A percentile compares a stretch with the other conserved stretches of the same genome.
Evolutionary conservation across 2,888 invertebrate genomes (phyloP).

Genomic region (Cheilosia vulpina): DNA sequence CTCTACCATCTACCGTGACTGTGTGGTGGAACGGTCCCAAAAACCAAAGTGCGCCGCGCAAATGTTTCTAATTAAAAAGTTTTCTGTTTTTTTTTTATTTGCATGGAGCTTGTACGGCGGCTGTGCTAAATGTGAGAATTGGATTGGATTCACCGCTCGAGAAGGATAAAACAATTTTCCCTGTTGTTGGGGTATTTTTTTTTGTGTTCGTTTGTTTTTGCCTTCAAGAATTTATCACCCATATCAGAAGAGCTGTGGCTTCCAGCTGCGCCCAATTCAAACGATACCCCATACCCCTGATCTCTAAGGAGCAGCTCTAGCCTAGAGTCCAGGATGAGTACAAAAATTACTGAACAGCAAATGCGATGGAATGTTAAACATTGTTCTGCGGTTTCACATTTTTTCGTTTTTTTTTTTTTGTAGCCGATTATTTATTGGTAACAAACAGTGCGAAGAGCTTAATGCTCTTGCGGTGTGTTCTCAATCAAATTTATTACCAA

Average conservation of each 20-base stretch:
- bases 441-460: slow-evolving; percentile 38
- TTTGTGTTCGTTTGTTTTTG: not conserved
- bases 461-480: slow-evolving; percentile 61
- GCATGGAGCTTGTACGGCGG: slow-evolving; percentile 56
- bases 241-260: slow-evolving; percentile 12
- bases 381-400: slow-evolving; percentile 9
- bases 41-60: slow-evolving; percentile 46
- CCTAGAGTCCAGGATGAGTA: not conserved
- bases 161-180: slow-evolving; percentile 39
- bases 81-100: slow-evolving; percentile 55
- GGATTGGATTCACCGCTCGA: slow-evolving; percentile 50
- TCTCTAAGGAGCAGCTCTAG: not conserved
- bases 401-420: slow-evolving; percentile 16
- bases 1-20: not conserved
- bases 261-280: slow-evolving; percentile 44
- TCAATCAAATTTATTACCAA: slow-evolving; percentile 67
- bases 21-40: slow-evolving; percentile 21
- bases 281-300: not conserved
- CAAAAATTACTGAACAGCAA: slow-evolving; percentile 16
- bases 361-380: slow-evolving; percentile 35
- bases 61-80: slow-evolving; percentile 74
- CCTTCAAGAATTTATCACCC: slow-evolving; percentile 43
- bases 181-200: slow-evolving; percentile 9
- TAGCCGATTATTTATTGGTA: slow-evolving; percentile 61
- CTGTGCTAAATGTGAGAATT: slow-evolving; percentile 64